Evolutionary conservation across 2,113 vertebrate species (phyloP), one percentile per base, ranked within the genome.

Genomic region (Petroica traversi): DNA sequence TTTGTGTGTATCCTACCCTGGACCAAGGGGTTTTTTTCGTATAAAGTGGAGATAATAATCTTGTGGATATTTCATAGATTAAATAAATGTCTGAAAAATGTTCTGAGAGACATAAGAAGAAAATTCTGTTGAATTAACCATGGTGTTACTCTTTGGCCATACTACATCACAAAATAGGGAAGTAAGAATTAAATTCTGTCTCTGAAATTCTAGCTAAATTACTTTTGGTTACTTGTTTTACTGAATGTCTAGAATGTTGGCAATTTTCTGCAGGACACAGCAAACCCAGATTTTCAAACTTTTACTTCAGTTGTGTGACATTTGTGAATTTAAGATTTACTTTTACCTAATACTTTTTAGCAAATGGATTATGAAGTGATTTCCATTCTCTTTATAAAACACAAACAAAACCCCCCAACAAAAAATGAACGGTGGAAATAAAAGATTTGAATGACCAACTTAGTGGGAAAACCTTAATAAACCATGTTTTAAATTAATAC

Each of bases 301-400:
- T 59, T 46, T 9, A 55, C 19, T 88, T 94, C 33, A 28, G 33
- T 54, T 80, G 6, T 45, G 57, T 36, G 72, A 17, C 19, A 78
- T 88, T 92, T 82, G 9, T 89, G 33, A 85, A 89, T 64, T 83
- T 90, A 85, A 61, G 19, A 16, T 34, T 94, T 89, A 91, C 18
- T 75, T 59, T 84, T 80, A 66, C 2, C 13, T 64, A 62, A 34
- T 41, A 9, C 5, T 52, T 55, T 5, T 75, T 46, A 72, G 29
- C 3, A 51, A 81, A 29, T 22, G 0, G 12, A 55, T 71, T 64
- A 54, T 49, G 8, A 76, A 8, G 8, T 66, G 19, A 12, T 18
- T 75, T 58, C 57, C 51, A 85, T 90, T 68, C 58, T 87, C 38
- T 43, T 76, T 83, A 33, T 81, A 72, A 61, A 83, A 74, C 11